These are phyloP conservation scores for Yponomeuta sedellus DNA, from an alignment of 2,888 invertebrate genomes.

Conservation along the genomic window DNA sequence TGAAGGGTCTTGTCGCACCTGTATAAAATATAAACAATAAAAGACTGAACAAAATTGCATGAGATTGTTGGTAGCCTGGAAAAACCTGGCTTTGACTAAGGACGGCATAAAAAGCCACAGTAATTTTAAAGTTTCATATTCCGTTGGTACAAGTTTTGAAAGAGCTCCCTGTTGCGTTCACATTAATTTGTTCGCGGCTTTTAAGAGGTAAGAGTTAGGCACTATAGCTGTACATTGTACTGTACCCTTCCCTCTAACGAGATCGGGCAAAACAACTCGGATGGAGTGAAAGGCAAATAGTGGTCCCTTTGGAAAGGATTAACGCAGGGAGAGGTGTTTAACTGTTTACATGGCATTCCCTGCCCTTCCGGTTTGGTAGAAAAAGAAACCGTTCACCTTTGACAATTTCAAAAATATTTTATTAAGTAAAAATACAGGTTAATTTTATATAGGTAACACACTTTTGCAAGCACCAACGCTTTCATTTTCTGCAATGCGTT, in stretches of 20 bases:
- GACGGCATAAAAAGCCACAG: no score
- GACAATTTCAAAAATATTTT: neutral
- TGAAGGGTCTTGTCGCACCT: no score
- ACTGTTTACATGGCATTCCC: conserved; percentile 28
- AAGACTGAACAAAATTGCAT: no score
- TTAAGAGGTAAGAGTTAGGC: conserved; percentile 19
- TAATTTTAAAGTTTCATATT: neutral
- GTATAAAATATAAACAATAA: no score
- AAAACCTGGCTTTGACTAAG: no score
- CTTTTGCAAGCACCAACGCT: neutral
- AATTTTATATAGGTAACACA: neutral
- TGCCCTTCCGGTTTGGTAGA: neutral
- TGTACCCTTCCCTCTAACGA: neutral
- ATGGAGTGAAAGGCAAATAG: conserved; percentile 49
- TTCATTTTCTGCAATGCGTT: neutral
- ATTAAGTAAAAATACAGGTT: no score
- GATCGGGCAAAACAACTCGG: conserved; percentile 30
- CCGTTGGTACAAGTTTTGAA: neutral
- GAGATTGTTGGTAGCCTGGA: no score
- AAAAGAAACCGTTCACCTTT: neutral
- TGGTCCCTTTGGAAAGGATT: conserved; percentile 37
- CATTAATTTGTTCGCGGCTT: conserved; percentile 8
- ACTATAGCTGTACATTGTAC: neutral
- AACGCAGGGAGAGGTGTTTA: conserved; percentile 31
- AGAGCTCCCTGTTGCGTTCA: neutral